Conservation (phyloP, 2,113 vertebrate genomes). For the Ginglymostoma cirratum region DNA sequence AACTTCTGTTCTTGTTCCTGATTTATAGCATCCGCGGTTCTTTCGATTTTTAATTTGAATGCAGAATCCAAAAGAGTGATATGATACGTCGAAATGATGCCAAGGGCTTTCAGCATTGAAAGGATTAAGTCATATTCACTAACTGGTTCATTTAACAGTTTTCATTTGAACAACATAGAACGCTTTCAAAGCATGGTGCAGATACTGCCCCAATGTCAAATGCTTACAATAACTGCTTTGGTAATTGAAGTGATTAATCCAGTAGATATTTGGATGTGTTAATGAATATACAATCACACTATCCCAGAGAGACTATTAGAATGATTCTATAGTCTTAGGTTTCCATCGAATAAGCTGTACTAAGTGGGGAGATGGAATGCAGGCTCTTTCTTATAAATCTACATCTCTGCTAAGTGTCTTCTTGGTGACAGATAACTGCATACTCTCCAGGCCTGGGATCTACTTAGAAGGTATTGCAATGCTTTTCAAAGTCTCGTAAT, state of each 20-base stretch:
- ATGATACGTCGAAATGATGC: background rate
- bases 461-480: no score
- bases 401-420: background rate
- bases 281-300: background rate
- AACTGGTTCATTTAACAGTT: background rate
- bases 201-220: background rate
- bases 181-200: background rate
- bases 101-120: background rate
- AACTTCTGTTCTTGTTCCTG: no score
- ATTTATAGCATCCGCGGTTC: no score
- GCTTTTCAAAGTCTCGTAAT: no score
- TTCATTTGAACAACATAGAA: background rate
- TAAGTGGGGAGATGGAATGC: background rate
- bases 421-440: no score
- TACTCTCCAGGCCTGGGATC: no score
- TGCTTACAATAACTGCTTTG: background rate
- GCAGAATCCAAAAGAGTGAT: background rate
- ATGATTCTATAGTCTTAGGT: background rate
- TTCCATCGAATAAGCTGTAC: background rate
- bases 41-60: background rate
- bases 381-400: background rate
- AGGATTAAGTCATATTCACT: background rate
- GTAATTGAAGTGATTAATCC: slow-evolving; percentile 1
- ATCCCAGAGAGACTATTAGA: background rate
- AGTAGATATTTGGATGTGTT: background rate